Base-by-base conservation (phyloP, 1,140 invertebrate species). In the Drosophila lacertosa region DNA sequence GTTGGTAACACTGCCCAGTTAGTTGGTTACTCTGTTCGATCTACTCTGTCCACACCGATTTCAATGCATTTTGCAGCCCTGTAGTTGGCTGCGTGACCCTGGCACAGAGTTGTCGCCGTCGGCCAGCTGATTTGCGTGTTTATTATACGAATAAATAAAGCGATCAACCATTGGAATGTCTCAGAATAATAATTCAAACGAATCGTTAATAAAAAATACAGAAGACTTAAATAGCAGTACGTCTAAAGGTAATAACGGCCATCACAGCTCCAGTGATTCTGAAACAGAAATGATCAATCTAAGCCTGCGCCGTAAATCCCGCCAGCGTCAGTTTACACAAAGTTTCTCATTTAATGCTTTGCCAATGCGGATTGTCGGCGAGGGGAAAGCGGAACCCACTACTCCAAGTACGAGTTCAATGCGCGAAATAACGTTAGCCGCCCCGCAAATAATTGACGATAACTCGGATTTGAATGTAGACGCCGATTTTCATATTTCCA, bases 401-500 rank as follows among this genome's bases (percentile, higher is more conserved):
- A 7, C 32, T 3, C 24, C 45, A 3, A 39, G 22, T 11, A 13
- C 57, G 5, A 53, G 59, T 35, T 70, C 68, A 4, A 20, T 47
- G 4, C 69, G 77, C 1, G 73, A 86, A 42, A 29, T 84, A 6
- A 77, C 69, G 5, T 40, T 84, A 10, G 47, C 32, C 0, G 44
- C 59, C 5, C 39, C 74, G 1, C 82, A 77, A 18, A 53, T 74
- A 13, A 74, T 86, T 42, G 65, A 64, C 2, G 82, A 86, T 16
- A 65, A 53, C n/a, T 70, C 73, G 7, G 80, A 86, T 11, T 51
- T 54, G 2, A 77, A 80, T 26, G 54, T 60, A 32, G 81, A 86
- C 7, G 60, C 82, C 0, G 82, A 86, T 11, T 64, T 62, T 5
- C 63, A 88, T 32, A 86, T 86, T 35, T 88, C 82, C 0, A 64